These are phyloP conservation scores for Azemiops feae DNA, from an alignment of 2,113 vertebrate species.

Conservation along the genomic window DNA sequence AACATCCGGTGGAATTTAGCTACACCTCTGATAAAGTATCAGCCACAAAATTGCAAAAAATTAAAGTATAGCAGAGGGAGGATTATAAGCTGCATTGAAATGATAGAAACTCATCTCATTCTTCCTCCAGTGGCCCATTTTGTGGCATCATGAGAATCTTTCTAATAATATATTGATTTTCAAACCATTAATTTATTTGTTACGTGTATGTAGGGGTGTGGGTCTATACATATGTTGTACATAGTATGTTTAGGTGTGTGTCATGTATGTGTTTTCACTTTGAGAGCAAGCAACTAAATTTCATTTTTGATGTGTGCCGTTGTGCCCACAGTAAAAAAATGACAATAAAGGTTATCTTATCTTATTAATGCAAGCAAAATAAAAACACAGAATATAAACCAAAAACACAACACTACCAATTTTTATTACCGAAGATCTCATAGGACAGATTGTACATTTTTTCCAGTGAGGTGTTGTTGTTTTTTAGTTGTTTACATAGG, in stretches of 20 bases:
- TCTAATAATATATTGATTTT: background rate
- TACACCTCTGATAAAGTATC: no score
- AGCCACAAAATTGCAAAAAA: no score
- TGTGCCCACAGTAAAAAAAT: no score
- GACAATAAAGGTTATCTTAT: no score
- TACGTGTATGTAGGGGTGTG: no score
- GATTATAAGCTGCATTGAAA: background rate
- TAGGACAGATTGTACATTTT: background rate
- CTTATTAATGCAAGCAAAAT: background rate
- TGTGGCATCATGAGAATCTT: background rate
- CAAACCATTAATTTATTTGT: no score
- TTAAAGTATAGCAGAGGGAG: background rate
- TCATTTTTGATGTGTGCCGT: no score
- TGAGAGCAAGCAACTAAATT: no score
- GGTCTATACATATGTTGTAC: no score
- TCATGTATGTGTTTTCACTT: no score
- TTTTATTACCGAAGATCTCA: background rate
- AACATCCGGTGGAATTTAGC: no score
- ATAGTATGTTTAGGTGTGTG: no score
- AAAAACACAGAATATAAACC: background rate
- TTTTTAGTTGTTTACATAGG: background rate
- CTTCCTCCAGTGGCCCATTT: background rate
- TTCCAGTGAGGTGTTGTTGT: background rate
- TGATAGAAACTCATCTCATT: background rate
- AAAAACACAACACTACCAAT: background rate